A percentile compares a stretch with the other conserved stretches of the same genome.
phyloP scores from a whole-genome alignment of 2,888 invertebrate genomes.

The Microctonus aethiopoides region DNA sequence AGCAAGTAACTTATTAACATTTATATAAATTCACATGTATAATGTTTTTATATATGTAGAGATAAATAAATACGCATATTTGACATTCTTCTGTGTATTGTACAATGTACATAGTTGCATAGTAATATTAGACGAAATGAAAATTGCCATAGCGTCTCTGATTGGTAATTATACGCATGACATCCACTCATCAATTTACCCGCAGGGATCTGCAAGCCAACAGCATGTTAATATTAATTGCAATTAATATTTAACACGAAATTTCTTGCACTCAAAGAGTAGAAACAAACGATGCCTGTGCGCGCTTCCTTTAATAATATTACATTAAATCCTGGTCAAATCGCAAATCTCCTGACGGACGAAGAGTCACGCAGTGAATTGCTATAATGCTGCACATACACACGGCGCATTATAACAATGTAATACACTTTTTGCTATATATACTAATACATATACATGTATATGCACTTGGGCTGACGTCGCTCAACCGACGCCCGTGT shows the following conservation, averaged over 20 bases:
- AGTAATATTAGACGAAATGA: too few relatives aligned
- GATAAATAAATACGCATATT: too few relatives aligned
- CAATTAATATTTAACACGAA: background rate
- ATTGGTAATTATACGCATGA: too few relatives aligned
- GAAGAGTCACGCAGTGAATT: constrained; percentile 53
- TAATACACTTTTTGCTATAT: too few relatives aligned
- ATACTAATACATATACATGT: background rate
- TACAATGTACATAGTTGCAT: too few relatives aligned
- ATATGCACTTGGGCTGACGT: constrained; percentile 22
- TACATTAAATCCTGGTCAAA: constrained; percentile 56
- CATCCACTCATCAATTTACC: too few relatives aligned
- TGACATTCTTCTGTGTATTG: too few relatives aligned
- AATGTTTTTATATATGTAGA: constrained; percentile 13
- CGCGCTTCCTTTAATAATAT: constrained; percentile 53
- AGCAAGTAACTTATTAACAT: background rate
- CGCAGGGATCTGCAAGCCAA: background rate
- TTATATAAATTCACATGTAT: background rate
- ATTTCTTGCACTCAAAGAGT: background rate
- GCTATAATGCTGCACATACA: constrained; percentile 58
- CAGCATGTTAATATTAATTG: background rate
- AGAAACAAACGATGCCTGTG: constrained; percentile 47
- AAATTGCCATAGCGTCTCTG: too few relatives aligned
- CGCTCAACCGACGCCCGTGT: constrained; percentile 18
- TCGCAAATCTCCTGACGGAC: constrained; percentile 45
- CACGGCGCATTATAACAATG: constrained; percentile 49